A percentile compares a stretch with the other conserved stretches of the same genome.
phyloP scores from a whole-genome alignment of 2,888 invertebrate genomes.

The Fragum whitleyi region DNA sequence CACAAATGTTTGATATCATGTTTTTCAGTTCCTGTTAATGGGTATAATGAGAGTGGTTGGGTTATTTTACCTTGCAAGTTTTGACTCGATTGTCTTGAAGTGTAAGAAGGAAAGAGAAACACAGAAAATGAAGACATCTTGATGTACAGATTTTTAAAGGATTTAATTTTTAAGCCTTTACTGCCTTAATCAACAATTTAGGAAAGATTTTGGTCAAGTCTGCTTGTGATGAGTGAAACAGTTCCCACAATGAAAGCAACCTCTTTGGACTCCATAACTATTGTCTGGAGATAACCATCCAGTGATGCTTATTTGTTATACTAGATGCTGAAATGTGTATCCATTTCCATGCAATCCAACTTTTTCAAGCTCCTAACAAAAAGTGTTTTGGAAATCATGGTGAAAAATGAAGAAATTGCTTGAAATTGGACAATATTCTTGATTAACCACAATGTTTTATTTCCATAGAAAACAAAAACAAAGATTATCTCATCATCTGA shows the following conservation, averaged over 20 bases:
- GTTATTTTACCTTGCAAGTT: conserved; percentile 88
- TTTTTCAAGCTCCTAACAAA: background rate
- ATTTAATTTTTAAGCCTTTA: background rate
- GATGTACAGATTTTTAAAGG: background rate
- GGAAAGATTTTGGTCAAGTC: background rate
- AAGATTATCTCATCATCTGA: too few relatives aligned
- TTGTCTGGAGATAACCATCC: too few relatives aligned
- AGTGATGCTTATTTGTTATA: too few relatives aligned
- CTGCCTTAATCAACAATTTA: background rate
- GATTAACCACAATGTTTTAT: background rate
- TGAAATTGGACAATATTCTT: background rate
- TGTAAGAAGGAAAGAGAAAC: conserved; percentile 84
- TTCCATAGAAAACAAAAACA: too few relatives aligned
- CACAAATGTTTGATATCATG: background rate
- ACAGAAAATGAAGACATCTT: conserved; percentile 7
- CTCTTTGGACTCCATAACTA: too few relatives aligned
- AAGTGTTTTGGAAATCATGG: background rate
- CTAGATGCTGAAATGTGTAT: too few relatives aligned
- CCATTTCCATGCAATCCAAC: too few relatives aligned
- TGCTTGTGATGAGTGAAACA: background rate
- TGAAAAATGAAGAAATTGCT: conserved; percentile 6
- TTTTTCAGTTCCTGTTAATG: conserved; percentile 89
- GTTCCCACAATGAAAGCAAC: too few relatives aligned
- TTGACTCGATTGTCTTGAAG: conserved; percentile 89
- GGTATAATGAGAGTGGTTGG: conserved; percentile 90